Base-by-base conservation (phyloP, 2,797 vertebrate species). In the Coreius guichenoti region DNA sequence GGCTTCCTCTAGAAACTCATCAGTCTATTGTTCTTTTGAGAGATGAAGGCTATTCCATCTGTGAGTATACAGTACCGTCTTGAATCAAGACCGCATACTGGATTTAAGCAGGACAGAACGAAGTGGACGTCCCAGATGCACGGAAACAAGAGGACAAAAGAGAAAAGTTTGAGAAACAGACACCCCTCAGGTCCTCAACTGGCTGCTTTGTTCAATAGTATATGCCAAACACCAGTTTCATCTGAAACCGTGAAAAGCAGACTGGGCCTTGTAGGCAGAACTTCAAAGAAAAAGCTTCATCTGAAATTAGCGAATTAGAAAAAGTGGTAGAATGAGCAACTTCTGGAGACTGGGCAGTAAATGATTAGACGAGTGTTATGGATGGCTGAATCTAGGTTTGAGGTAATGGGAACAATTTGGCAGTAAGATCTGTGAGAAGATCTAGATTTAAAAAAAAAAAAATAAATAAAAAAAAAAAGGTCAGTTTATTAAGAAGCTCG, bases 41-140 rank as follows among this genome's bases (percentile, higher is more conserved):
- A 78, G 56, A 78, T 45, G n/a, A 45, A 78, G 76, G 14, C 23
- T 11, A 3, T 78, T 78, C 76, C n/a, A 78, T 78, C 76, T 78
- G 75, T 61, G 36, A 45, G 8, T 43, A 16, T 45, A 78, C 56
- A 29, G 21, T 63, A 63, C 36, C 1, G 2, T 21, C 56, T 45
- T 78, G 76, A 78, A 12, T 21, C 36, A 8, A 56, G 29, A 76
- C 49, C 0, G 56, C 56, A 63, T 43, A 21, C 56, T 77, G 31
- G 51, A 76, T 56, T 78, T 78, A 78, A 78, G 61, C 36, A 26
- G 54, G 54, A 43, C 36, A 43, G 54, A 19, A 36, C 39, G 14
- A 78, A 63, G 36, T 36, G 8, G 54, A 61, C 1, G 54, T 36
- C 36, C 75, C 75, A 78, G 76, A 78, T 78, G 36, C 56, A 12